A percentile compares a stretch with the other conserved stretches of the same genome.
phyloP scores from a whole-genome alignment of 2,888 invertebrate genomes.

The Priapulus caudatus region DNA sequence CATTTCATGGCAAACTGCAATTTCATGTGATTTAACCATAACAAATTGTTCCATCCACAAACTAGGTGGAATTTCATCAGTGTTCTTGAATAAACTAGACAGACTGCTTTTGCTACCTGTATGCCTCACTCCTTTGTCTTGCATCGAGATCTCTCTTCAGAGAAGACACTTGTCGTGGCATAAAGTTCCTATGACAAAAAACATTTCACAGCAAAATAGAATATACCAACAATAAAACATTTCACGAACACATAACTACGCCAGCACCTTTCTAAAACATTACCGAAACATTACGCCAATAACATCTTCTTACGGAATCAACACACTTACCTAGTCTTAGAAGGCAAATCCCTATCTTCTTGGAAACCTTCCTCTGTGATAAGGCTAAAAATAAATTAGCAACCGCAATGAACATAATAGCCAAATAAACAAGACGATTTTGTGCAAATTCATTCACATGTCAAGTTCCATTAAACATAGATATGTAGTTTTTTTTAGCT shows the following conservation, averaged over 20 bases:
- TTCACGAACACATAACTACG: too few relatives aligned
- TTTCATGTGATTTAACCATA: slow-evolving; percentile 52
- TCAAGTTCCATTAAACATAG: too few relatives aligned
- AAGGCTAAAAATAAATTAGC: slow-evolving; percentile 48
- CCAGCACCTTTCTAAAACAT: too few relatives aligned
- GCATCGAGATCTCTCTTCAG: slow-evolving; percentile 90
- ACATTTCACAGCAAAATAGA: too few relatives aligned
- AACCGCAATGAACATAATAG: neutral
- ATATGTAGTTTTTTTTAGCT: too few relatives aligned
- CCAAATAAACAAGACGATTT: neutral
- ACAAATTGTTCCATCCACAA: neutral
- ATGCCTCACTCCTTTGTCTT: slow-evolving; percentile 80
- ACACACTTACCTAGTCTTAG: slow-evolving; percentile 54
- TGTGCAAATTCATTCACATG: too few relatives aligned
- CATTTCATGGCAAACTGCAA: neutral
- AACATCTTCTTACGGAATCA: slow-evolving; percentile 13
- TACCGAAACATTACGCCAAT: slow-evolving; percentile 5
- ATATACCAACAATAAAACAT: too few relatives aligned
- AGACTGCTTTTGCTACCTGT: slow-evolving; percentile 42
- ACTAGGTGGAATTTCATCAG: too few relatives aligned
- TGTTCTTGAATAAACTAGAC: too few relatives aligned
- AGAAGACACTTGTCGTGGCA: slow-evolving; percentile 77
- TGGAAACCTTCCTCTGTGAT: slow-evolving; percentile 85
- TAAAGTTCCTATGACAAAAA: slow-evolving; percentile 62
- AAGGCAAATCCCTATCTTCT: slow-evolving; percentile 70